Conservation (phyloP, 2,113 vertebrate genomes). For the Herpailurus yagouaroundi region DNA sequence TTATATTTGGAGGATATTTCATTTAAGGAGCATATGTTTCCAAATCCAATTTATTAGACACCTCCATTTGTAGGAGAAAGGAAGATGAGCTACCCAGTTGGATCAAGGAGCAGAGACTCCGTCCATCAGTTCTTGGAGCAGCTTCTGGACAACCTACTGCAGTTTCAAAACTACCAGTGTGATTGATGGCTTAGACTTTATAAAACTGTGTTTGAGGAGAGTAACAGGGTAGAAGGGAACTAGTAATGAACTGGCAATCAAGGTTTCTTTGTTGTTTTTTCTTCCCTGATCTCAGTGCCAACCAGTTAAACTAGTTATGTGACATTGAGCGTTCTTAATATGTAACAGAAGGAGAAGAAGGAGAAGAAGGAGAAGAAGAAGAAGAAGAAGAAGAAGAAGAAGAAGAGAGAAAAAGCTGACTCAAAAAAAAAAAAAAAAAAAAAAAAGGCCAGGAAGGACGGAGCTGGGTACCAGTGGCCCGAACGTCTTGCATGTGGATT, state of each 20-base stretch:
- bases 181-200: neutral
- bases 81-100: neutral
- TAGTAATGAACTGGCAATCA: too few relatives aligned
- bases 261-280: neutral
- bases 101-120: neutral
- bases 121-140: neutral
- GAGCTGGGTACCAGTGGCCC: accelerated
- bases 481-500: neutral
- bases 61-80: neutral
- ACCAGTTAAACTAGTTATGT: neutral
- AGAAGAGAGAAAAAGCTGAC: neutral
- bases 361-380: neutral
- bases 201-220: neutral
- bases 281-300: neutral
- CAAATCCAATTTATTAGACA: neutral
- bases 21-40: neutral
- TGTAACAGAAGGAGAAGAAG: neutral
- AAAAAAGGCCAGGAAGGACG: neutral
- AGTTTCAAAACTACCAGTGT: neutral
- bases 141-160: too few relatives aligned
- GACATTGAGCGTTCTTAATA: neutral
- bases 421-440: neutral
- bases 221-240: too few relatives aligned
- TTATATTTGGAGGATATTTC: neutral
- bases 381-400: neutral